Evolutionary conservation across 1,140 invertebrate genomes (phyloP), one percentile per base, ranked within the genome.

Genomic region (Spodoptera frugiperda): DNA sequence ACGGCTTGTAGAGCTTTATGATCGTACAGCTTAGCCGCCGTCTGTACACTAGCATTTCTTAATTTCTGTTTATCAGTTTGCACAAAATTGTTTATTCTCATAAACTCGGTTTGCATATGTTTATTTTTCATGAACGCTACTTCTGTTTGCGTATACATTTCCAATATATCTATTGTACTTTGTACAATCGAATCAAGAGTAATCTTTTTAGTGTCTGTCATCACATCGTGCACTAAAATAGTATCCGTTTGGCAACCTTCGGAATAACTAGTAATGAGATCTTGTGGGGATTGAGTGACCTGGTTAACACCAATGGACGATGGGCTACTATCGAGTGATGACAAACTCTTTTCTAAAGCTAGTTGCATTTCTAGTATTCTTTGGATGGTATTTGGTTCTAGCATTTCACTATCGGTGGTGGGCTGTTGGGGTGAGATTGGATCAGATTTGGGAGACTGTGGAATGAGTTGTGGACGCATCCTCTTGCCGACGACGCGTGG

Each of bases 281-380:
- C 92, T 80, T 91, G 86, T 17, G 91, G 91, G 15, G 86, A 84
- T 78, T 94, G 94, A 51, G 80, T 63, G 46, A 68, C 81, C 88
- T 91, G 83, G 72, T 91, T 94, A n/a, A 91, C 80, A 25, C 90
- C 91, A 21, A 94, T 86, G 33, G 83, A 82, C 71, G 94, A 82
- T 46, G 87, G 81, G 81, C 78, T 88, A 53, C 85, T 84, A 79
- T 93, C 90, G 74, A 94, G 83, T 53, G 91, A 86, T n/a, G 89
- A 85, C 78, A 92, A 81, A 74, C 85, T 88, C 79, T 90, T 91
- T 82, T 94, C 91, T 68, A 94, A 75, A 19, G 83, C 80, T 51
- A 91, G 76, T 84, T 94, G 93, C 88, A 93, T 94, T 82, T 94
- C 89, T 59, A 94, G 76, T 33, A 94, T 84, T 61, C 87, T 85